These are phyloP conservation scores for Poecilia gillii DNA, from an alignment of 2,797 vertebrate genomes.

Conservation along the genomic window DNA sequence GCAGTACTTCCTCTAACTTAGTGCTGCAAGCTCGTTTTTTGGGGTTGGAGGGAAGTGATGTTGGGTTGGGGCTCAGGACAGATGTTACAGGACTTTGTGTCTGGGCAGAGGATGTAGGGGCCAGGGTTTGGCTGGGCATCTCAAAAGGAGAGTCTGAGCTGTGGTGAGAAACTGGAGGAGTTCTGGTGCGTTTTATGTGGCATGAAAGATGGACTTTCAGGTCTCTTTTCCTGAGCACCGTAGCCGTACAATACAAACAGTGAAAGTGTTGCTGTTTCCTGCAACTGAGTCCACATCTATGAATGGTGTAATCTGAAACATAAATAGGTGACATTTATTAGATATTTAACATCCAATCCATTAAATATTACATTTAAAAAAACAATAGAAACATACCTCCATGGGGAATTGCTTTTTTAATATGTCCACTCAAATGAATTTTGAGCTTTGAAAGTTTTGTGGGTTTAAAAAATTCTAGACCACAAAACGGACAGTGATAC, in stretches of 20 bases:
- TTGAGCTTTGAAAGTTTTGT: neutral
- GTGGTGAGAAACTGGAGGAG: neutral
- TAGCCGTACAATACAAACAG: neutral
- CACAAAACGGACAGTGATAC: slow-evolving; percentile 1
- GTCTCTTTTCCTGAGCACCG: neutral
- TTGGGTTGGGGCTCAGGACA: neutral
- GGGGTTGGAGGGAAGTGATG: neutral
- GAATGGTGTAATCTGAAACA: slow-evolving; percentile 4
- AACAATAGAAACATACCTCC: neutral
- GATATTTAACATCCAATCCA: neutral
- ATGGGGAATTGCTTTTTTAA: neutral
- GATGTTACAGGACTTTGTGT: neutral
- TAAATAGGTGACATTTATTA: neutral
- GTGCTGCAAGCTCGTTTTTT: neutral
- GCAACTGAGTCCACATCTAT: slow-evolving; percentile 1
- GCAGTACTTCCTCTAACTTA: neutral
- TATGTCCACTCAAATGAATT: neutral
- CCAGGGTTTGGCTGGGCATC: neutral
- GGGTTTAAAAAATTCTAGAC: neutral
- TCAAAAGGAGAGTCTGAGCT: neutral
- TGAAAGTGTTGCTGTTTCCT: slow-evolving; percentile 2
- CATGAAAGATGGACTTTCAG: neutral
- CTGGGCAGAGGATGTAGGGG: neutral
- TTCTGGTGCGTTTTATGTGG: neutral
- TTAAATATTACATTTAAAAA: neutral